These are phyloP conservation scores for Cyphomyrus discorhynchus DNA, from an alignment of 2,113 vertebrate genomes.

Conservation along the genomic window DNA sequence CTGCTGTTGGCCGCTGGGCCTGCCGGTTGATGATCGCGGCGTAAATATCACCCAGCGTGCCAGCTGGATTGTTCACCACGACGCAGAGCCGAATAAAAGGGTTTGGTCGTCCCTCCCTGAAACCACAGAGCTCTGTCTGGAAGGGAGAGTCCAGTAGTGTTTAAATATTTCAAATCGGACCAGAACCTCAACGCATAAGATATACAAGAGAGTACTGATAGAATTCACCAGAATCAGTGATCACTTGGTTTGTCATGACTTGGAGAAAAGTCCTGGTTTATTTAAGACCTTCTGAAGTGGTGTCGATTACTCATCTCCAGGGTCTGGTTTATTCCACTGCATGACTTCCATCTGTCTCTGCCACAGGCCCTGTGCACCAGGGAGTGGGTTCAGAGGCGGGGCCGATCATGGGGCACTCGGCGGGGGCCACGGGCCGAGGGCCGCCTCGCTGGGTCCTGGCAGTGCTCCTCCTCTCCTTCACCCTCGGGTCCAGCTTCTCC, in stretches of 20 bases:
- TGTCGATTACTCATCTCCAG: not conserved
- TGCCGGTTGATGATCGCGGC: not conserved
- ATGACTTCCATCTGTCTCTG: slow-evolving; percentile 9
- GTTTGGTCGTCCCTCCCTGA: not conserved
- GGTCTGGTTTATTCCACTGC: not conserved
- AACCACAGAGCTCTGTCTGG: not conserved
- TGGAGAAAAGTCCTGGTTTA: not conserved
- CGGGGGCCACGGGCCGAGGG: slow-evolving; percentile 33
- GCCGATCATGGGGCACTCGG: slow-evolving; percentile 46
- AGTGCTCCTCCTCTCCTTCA: slow-evolving; percentile 43
- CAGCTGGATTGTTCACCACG: not conserved
- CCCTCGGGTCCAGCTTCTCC: slow-evolving; percentile 38
- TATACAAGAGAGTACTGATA: not conserved
- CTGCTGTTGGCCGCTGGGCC: not conserved
- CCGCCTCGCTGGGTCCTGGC: slow-evolving; percentile 16
- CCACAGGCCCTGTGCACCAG: slow-evolving; percentile 28
- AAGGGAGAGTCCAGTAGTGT: not conserved
- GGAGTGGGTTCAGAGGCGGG: slow-evolving; percentile 28
- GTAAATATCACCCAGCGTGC: not conserved
- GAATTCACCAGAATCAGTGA: not conserved
- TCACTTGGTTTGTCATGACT: not conserved
- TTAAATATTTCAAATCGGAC: not conserved
- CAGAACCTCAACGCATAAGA: not conserved
- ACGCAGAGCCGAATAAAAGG: not conserved
- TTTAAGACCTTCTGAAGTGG: not conserved